phyloP scores from a whole-genome alignment of 2,888 invertebrate species.

The Ormyrus nitidulus region DNA sequence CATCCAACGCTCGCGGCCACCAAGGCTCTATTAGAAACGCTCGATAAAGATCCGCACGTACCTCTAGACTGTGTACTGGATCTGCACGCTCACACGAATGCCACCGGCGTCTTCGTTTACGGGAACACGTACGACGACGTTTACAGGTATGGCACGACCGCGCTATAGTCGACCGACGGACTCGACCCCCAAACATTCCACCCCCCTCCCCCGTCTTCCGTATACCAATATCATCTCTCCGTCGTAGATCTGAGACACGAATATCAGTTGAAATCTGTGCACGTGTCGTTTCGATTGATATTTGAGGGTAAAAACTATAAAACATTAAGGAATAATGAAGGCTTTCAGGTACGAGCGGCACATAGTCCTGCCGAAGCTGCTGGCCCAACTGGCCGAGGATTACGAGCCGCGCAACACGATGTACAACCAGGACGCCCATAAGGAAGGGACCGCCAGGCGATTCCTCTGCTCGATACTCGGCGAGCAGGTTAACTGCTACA shows the following conservation, averaged over 20 bases:
- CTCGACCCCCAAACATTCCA: no score
- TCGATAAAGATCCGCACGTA: conserved; percentile 83
- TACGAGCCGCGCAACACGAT: conserved; percentile 90
- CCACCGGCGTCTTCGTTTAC: conserved; percentile 95
- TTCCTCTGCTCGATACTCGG: conserved; percentile 85
- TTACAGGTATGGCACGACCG: conserved; percentile 80
- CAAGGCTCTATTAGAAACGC: conserved; percentile 85
- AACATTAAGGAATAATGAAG: conserved; percentile 50
- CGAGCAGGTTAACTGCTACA: conserved; percentile 90
- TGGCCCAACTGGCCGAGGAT: conserved; percentile 91
- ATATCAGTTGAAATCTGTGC: neutral
- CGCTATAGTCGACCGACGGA: neutral
- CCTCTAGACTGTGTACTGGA: conserved; percentile 96
- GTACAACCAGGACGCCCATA: conserved; percentile 92
- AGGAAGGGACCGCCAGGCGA: conserved; percentile 92
- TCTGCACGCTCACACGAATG: conserved; percentile 94
- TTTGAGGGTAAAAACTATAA: conserved; percentile 41
- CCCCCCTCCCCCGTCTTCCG: no score
- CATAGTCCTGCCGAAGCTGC: conserved; percentile 94
- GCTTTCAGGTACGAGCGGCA: conserved; percentile 91
- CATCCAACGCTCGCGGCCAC: conserved; percentile 94
- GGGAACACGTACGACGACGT: conserved; percentile 96
- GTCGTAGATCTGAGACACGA: no score
- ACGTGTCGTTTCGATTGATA: neutral
- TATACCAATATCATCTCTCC: no score